A percentile compares a stretch with the other conserved stretches of the same genome.
Conservation (phyloP, 2,888 invertebrate species). For the Steinernema carpocapsae region DNA sequence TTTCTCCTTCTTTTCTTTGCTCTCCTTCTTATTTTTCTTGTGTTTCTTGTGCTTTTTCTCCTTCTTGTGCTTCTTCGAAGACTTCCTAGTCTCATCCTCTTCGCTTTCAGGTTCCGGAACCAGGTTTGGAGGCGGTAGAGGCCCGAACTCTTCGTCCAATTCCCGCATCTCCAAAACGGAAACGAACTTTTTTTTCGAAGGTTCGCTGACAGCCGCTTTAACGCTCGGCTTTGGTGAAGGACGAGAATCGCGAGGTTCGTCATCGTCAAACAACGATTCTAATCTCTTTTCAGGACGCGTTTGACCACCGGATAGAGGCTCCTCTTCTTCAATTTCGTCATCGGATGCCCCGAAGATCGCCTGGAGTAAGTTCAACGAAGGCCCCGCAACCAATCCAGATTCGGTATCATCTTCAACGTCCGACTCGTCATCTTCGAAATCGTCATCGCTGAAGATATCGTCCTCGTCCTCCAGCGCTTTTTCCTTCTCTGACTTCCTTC, state of each 20-base stretch:
- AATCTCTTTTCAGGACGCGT: too few relatives aligned
- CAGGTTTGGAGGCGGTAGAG: conserved; percentile 45
- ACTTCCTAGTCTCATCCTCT: neutral
- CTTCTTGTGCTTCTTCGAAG: conserved; percentile 24
- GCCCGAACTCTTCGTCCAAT: conserved; percentile 54
- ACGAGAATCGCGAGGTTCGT: neutral
- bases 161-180: conserved; percentile 51
- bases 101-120: neutral
- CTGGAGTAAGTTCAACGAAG: conserved; percentile 7
- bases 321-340: neutral
- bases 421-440: conserved; percentile 11
- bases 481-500: neutral
- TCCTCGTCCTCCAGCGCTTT: neutral
- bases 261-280: too few relatives aligned
- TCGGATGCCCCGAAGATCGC: conserved; percentile 11
- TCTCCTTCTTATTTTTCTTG: conserved; percentile 21
- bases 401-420: neutral
- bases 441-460: neutral
- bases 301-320: neutral
- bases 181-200: conserved; percentile 39
- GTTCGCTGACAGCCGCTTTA: conserved; percentile 14
- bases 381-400: neutral
- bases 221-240: conserved; percentile 22
- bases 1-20: neutral
- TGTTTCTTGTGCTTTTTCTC: conserved; percentile 27